Percentiles rank a stretch among this genome's conserved stretches.
phyloP scores from a whole-genome alignment of 2,797 vertebrate species.

The Bovichtus diacanthus region DNA sequence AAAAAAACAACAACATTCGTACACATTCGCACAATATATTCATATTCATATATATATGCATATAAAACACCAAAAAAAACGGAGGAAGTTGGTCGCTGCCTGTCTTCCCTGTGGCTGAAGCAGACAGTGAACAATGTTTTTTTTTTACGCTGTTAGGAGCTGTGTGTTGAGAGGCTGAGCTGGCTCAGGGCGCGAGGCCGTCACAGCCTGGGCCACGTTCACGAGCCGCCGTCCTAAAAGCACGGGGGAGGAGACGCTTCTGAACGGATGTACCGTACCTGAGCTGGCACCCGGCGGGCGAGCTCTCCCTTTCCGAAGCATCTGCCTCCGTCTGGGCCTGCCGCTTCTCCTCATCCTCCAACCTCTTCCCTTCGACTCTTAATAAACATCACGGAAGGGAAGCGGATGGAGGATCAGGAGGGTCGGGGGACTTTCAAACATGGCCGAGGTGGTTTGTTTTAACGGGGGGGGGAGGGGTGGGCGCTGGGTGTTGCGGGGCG shows the following conservation, averaged over 20 bases:
- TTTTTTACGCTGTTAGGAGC: slow-evolving; percentile 81
- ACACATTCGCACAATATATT: slow-evolving; percentile 86
- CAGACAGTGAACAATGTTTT: slow-evolving; percentile 86
- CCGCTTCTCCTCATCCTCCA: slow-evolving; percentile 62
- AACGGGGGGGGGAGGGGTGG: slow-evolving; percentile 34
- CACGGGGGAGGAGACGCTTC: slow-evolving; percentile 65
- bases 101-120: slow-evolving; percentile 85
- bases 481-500: slow-evolving; percentile 65
- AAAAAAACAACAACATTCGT: slow-evolving; percentile 84
- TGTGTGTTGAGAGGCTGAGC: slow-evolving; percentile 86
- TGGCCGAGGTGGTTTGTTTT: slow-evolving; percentile 70
- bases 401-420: slow-evolving; percentile 74
- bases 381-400: slow-evolving; percentile 43
- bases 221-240: slow-evolving; percentile 62
- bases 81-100: slow-evolving; percentile 84
- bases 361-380: slow-evolving; percentile 60
- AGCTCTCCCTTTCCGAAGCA: slow-evolving; percentile 67
- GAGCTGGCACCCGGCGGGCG: slow-evolving; percentile 59
- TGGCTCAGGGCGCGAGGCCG: slow-evolving; percentile 76
- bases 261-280: slow-evolving; percentile 58
- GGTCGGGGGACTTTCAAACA: slow-evolving; percentile 64
- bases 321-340: slow-evolving; percentile 63
- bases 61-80: slow-evolving; percentile 87
- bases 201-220: slow-evolving; percentile 74
- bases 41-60: slow-evolving; percentile 85